Percentiles rank a stretch among this genome's conserved stretches.
Evolutionary conservation across 2,888 invertebrate species (phyloP).

Genomic region (Archips xylosteana): DNA sequence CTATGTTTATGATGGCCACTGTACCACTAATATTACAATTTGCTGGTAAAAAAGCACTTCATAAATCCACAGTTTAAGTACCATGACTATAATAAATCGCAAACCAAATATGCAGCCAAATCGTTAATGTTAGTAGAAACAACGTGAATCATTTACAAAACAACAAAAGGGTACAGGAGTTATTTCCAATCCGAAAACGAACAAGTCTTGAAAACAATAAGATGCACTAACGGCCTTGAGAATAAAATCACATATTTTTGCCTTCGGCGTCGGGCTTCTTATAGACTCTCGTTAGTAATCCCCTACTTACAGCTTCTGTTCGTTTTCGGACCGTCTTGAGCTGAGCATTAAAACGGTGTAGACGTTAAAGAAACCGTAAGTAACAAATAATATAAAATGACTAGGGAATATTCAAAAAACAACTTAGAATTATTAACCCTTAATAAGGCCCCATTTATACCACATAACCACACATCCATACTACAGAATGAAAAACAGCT

Average conservation of each 20-base stretch:
- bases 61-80: neutral
- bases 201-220: neutral
- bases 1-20: neutral
- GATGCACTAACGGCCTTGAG: no score
- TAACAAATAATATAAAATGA: neutral
- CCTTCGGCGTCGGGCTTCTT: no score
- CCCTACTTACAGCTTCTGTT: neutral
- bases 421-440: no score
- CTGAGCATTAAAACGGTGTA: neutral
- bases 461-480: no score
- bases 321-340: neutral
- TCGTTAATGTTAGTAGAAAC: neutral
- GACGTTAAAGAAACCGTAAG: neutral
- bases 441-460: no score
- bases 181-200: neutral
- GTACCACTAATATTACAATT: no score
- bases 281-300: no score
- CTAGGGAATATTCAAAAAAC: no score
- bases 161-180: neutral
- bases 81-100: neutral
- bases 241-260: no score
- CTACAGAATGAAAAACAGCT: no score
- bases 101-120: neutral
- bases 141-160: slow-evolving; percentile 4
- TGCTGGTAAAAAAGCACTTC: no score